Conservation (phyloP, 2,888 invertebrate species). For the Nemotelus pantherinus region DNA sequence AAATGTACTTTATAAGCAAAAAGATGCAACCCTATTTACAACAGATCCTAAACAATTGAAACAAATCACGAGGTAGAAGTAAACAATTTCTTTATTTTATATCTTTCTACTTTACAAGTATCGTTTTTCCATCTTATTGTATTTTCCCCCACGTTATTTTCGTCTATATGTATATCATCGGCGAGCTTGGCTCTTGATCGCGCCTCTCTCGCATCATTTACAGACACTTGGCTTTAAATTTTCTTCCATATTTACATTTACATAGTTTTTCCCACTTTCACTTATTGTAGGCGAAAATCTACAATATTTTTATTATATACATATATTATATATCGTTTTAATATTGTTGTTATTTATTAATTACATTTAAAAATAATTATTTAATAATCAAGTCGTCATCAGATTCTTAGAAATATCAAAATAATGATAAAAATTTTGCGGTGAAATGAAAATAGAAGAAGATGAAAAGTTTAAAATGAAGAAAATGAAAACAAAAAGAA, state of each 20-base stretch:
- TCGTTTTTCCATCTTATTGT: not conserved
- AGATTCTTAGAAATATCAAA: conserved; percentile 42
- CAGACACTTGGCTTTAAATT: too few species aligned
- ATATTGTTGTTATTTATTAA: conserved; percentile 44
- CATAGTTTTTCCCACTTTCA: too few species aligned
- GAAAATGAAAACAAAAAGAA: conserved; percentile 13
- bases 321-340: conserved; percentile 41
- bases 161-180: not conserved
- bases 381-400: conserved; percentile 40
- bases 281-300: too few species aligned
- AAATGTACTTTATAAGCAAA: conserved; percentile 43
- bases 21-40: conserved; percentile 43
- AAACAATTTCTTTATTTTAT: conserved; percentile 22
- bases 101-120: conserved; percentile 9
- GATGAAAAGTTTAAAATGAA: not conserved
- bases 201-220: too few species aligned
- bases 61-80: conserved; percentile 39
- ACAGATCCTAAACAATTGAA: conserved; percentile 36
- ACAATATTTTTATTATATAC: conserved; percentile 25
- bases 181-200: not conserved
- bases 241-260: too few species aligned
- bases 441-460: not conserved
- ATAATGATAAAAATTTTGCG: conserved; percentile 16
- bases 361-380: conserved; percentile 27
- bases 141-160: not conserved